Evolutionary conservation across 2,797 vertebrate genomes (phyloP).

Genomic region (Nannoperca obscura): DNA sequence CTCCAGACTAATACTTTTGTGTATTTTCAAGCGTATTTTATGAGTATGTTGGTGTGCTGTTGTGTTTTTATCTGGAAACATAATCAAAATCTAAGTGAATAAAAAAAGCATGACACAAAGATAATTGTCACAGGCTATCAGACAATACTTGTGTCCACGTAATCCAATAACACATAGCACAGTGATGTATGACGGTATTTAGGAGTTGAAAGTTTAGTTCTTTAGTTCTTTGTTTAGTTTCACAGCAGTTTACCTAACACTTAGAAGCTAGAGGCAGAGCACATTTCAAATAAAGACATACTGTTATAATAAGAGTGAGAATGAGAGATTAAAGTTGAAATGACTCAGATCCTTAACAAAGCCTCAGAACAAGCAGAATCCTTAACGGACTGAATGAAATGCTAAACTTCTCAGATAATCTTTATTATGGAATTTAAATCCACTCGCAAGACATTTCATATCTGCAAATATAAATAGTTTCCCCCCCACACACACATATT

Average conservation of each 20-base stretch:
- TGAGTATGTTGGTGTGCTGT: too few species aligned
- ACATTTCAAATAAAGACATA: slow-evolving; percentile 8
- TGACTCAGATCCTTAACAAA: slow-evolving; percentile 40
- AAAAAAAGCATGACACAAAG: slow-evolving; percentile 11
- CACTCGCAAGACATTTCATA: slow-evolving; percentile 30
- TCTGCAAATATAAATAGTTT: slow-evolving; percentile 23
- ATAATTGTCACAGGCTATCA: slow-evolving; percentile 1
- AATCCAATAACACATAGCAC: not conserved
- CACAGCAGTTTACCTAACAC: slow-evolving; percentile 6
- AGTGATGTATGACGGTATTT: not conserved
- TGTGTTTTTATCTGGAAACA: too few species aligned
- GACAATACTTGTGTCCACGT: not conserved
- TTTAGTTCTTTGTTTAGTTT: not conserved
- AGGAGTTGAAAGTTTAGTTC: slow-evolving; percentile 6
- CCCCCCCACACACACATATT: slow-evolving; percentile 8
- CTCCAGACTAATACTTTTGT: too few species aligned
- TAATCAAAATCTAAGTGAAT: too few species aligned
- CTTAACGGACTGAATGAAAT: slow-evolving; percentile 21
- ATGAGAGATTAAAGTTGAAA: slow-evolving; percentile 30
- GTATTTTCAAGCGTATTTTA: too few species aligned
- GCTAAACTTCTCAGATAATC: slow-evolving; percentile 33
- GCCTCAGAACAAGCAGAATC: slow-evolving; percentile 24
- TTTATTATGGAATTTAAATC: slow-evolving; percentile 29
- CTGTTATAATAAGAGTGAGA: not conserved
- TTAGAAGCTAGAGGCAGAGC: not conserved